Conservation (phyloP, 2,888 invertebrate species). For the Rotaria macrura region DNA sequence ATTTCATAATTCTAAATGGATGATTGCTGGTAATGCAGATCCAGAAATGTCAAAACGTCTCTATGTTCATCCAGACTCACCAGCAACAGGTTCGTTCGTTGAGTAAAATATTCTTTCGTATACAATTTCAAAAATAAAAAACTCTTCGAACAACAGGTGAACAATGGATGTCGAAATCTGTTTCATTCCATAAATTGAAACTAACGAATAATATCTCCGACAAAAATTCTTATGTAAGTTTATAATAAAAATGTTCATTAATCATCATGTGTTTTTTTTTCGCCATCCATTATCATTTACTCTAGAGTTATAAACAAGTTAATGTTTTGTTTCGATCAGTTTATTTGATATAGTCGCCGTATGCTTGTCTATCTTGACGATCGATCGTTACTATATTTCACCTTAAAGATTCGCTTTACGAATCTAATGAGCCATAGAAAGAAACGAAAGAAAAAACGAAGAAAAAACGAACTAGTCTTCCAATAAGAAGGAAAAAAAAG, state of each 20-base stretch:
- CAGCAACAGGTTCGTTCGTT: constrained; percentile 60
- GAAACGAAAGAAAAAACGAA: not conserved
- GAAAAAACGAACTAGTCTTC: not conserved
- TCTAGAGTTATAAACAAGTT: not conserved
- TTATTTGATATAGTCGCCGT: not conserved
- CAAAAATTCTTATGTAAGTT: constrained; percentile 97
- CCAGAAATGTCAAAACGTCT: constrained; percentile 98
- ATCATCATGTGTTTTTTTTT: not conserved
- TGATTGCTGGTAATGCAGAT: constrained; percentile 88
- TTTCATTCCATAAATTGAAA: constrained; percentile 96
- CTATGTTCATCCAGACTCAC: constrained; percentile 96
- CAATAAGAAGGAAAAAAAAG: too few relatives aligned
- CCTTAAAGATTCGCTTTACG: not conserved
- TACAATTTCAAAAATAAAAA: too few relatives aligned
- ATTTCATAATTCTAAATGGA: constrained; percentile 53
- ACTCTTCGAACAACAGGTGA: constrained; percentile 55
- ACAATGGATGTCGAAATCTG: constrained; percentile 99
- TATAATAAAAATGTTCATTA: not conserved
- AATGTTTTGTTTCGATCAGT: constrained; percentile 6
- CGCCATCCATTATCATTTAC: not conserved
- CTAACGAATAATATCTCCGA: constrained; percentile 98
- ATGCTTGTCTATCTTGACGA: not conserved
- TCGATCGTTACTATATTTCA: constrained; percentile 1
- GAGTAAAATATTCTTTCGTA: not conserved
- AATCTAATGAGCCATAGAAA: not conserved